Evolutionary conservation across 2,797 vertebrate species (phyloP), one percentile per base, ranked within the genome.

Genomic region (Manis crassicaudata): DNA sequence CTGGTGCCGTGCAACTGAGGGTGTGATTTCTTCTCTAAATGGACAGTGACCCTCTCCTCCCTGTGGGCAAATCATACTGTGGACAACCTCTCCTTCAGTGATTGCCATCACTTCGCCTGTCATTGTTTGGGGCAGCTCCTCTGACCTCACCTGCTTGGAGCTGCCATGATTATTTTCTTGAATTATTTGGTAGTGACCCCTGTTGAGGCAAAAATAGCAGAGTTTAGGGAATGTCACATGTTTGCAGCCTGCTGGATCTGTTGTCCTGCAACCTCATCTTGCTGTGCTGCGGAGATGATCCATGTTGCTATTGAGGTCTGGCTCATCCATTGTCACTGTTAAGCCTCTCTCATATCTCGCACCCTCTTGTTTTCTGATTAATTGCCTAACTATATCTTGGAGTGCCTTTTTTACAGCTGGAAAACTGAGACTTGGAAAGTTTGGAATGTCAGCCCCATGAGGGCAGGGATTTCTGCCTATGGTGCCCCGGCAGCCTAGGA

Each of bases 31-130:
- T 81, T 37, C 56, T 77, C 40, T n/a, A 60, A 29, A 16, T 54
- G 56, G 82, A 67, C 23, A 58, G 73, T 56, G 63, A 32, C 27
- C 37, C 6, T 25, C 40, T 35, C 56, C 52, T 77, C 35, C n/a
- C 17, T 10, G 3, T 1, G 0, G 40, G 27, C 88, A 43, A 56
- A 21, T 37, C 35, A n/a, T 0, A 0, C 6, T 25, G 3, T 5
- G 60, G 40, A 27, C 23, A 56, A 11, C 56, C 56, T 56, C n/a
- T 58, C 43, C 29, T 17, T 18, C 21, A 7, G 52, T 2, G 43
- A 56, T 62, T 18, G 29, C 68, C 32, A 7, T n/a, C 84, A 43
- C 14, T 79, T 62, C 73, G 27, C 23, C 65, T 70, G 27, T 72
- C 70, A 32, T 37, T 35, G 35, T 43, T 32, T 82, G 84, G 58